Evolutionary conservation across 2,113 vertebrate genomes (phyloP).

Genomic region (Grammomys surdaster): DNA sequence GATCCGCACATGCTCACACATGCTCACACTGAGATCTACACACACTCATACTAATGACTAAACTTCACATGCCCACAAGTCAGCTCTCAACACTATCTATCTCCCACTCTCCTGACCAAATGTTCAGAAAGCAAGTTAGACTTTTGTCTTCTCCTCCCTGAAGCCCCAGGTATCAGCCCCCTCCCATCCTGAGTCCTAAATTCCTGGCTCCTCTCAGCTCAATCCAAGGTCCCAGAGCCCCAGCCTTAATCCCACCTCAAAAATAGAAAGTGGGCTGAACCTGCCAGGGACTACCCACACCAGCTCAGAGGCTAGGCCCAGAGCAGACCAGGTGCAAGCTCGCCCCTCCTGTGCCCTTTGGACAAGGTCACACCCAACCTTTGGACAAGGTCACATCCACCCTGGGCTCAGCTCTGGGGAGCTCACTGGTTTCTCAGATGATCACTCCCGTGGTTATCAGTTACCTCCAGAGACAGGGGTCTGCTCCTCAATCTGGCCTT

Average conservation of each 20-base stretch:
- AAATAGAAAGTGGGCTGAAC: background rate
- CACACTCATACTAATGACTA: background rate
- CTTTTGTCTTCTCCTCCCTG: background rate
- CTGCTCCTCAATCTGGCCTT: too few relatives aligned
- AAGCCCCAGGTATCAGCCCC: background rate
- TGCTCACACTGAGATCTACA: background rate
- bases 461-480: background rate
- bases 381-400: background rate
- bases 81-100: background rate
- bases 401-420: background rate
- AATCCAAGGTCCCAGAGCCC: background rate
- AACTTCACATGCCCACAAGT: background rate
- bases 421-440: fast-evolving
- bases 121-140: background rate
- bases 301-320: background rate
- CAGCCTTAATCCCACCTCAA: background rate
- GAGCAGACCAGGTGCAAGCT: background rate
- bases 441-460: background rate
- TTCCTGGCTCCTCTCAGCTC: background rate
- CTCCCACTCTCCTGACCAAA: background rate
- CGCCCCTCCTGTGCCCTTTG: background rate
- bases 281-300: background rate
- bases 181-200: background rate
- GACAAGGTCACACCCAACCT: background rate
- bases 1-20: background rate